A percentile compares a stretch with the other conserved stretches of the same genome.
Evolutionary conservation across 2,888 invertebrate genomes (phyloP).

Genomic region (Tetranychus piercei): DNA sequence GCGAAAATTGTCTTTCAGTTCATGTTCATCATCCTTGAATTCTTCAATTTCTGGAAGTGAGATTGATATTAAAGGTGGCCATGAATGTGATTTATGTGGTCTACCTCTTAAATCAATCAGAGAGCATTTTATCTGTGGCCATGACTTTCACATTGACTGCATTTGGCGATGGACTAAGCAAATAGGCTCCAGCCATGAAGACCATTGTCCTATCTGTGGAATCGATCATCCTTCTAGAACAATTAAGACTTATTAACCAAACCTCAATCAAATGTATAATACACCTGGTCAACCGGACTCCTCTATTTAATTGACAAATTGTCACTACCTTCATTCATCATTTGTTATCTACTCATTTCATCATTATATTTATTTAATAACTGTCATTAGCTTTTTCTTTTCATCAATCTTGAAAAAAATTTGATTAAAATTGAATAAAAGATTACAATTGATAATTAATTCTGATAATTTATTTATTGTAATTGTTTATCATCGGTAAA

Average conservation of each 20-base stretch:
- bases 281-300: too few relatives aligned
- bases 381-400: too few relatives aligned
- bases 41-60: not conserved
- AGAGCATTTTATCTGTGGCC: not conserved
- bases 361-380: too few relatives aligned
- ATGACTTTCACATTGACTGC: not conserved
- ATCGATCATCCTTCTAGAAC: not conserved
- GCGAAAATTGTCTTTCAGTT: not conserved
- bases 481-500: too few relatives aligned
- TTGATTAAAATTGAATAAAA: too few relatives aligned
- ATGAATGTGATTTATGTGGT: not conserved
- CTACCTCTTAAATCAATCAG: not conserved
- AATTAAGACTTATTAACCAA: not conserved
- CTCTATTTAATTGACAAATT: too few relatives aligned
- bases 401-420: too few relatives aligned
- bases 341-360: too few relatives aligned
- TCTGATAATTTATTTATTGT: too few relatives aligned
- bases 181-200: not conserved
- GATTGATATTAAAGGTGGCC: not conserved
- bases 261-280: too few relatives aligned
- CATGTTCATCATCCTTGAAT: not conserved
- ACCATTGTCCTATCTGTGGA: not conserved
- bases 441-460: too few relatives aligned
- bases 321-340: too few relatives aligned
- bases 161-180: not conserved